Base-by-base conservation (phyloP, 2,113 vertebrate species). In the Poeciliopsis occidentalis region DNA sequence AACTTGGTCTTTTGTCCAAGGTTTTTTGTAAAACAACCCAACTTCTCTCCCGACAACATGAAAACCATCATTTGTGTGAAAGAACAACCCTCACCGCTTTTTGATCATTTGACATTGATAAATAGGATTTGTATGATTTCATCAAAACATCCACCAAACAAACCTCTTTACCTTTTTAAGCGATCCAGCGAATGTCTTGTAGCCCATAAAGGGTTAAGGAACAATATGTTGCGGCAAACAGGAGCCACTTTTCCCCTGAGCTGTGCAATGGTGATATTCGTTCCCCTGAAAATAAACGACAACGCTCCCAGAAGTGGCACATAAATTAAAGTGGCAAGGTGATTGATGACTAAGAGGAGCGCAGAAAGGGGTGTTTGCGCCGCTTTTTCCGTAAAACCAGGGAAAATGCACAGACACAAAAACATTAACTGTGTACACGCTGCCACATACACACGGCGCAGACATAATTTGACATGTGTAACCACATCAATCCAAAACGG, bases 251-350 rank as follows among this genome's bases (percentile, higher is more conserved):
- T 75, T 84, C 95, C 95, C 94, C 91, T 95, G 93, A 95, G 95
- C 82, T 95, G 95, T 94, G 95, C 95, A 95, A 94, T 91, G 90
- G 90, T 67, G 71, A 95, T 93, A 94, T 78, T 93, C 92, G 78
- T 91, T 63, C 81, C 94, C 66, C 95, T 94, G 94, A 95, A 96
- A 96, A 97, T 94, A 96, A 96, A 95, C 91, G 94, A 96, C 96
- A 96, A 95, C 95, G 95, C 94, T 96, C 96, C 95, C 96, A 97
- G 96, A 96, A 97, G 96, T 95, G 95, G 95, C 94, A 95, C 96
- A 95, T 97, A 95, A 97, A 97, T 97, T 96, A 97, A 96, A 95
- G 94, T 96, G 96, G 96, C 96, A 96, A 95, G 8, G 93, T 97
- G 97, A 99, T 96, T 96, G 96, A 98, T 97, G 96, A 94, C 91